Base-by-base conservation (phyloP, 2,113 vertebrate genomes). In the Osmerus eperlanus region DNA sequence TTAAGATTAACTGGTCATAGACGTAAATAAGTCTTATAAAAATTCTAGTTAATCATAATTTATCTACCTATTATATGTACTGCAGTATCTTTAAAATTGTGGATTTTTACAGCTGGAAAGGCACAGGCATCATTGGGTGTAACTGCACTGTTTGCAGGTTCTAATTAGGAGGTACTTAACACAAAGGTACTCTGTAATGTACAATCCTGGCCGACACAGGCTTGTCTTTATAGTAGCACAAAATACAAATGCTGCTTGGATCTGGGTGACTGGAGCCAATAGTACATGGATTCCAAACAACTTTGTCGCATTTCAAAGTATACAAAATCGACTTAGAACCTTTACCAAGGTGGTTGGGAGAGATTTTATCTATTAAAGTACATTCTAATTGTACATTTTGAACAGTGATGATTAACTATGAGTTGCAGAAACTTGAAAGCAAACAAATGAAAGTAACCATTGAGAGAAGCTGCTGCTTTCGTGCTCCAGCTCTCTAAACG, bases 41-140 rank as follows among this genome's bases (percentile, higher is more conserved):
- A 90, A 87, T 94, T 94, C 86, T 95, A 92, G 89, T 94, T 93
- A 95, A 95, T 94, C 92, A 93, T 94, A 91, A 92, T 94, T 93
- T 90, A 92, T 89, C 90, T 91, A 91, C 91, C 92, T 93, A 92
- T 86, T 88, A 89, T 74, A 88, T 92, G 90, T 90, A 87, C 83
- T 88, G 81, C 86, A 85, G 84, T 89, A 84, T 89, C 92, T 91
- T 91, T 81, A 71, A 83, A 84, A 79, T 91, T 82, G 83, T 82
- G 76, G 81, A 92, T 90, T 85, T 90, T 92, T 91, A 93, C 91
- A 81, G 70, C 81, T 87, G 90, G 90, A 23, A 92, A 91, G 92
- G 91, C 93, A 94, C 92, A 92, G 91, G 84, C 88, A 86, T 78
- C 92, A 87, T 88, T 88, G 89, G 89, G 88, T 88, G 90, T 83